These are phyloP conservation scores for Callaeas wilsoni DNA, from an alignment of 2,113 vertebrate genomes.

Conservation along the genomic window DNA sequence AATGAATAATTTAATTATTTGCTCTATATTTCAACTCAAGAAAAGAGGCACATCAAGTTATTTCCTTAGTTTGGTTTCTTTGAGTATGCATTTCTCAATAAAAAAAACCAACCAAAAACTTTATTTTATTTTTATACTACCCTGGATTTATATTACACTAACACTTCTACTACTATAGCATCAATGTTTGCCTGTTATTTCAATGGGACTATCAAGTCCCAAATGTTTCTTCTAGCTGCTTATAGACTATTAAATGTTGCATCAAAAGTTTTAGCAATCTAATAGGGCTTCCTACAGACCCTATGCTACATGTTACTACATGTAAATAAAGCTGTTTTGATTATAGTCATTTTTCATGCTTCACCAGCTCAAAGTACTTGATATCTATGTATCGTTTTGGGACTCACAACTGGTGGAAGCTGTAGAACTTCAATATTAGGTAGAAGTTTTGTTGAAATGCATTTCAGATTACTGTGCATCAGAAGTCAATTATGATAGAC, in stretches of 20 bases:
- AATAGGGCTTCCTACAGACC: neutral
- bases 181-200: neutral
- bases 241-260: neutral
- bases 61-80: neutral
- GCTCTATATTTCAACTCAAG: neutral
- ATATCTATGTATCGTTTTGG: neutral
- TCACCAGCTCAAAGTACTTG: neutral
- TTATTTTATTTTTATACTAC: neutral
- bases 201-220: neutral
- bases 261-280: neutral
- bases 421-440: neutral
- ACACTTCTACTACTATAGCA: neutral
- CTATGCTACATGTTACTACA: neutral
- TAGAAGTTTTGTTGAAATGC: neutral
- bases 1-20: constrained; percentile 20
- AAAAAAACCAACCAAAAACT: rapidly evolving
- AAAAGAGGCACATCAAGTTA: neutral
- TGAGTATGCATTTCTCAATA: neutral
- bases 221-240: neutral
- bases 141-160: neutral
- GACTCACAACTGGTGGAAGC: neutral
- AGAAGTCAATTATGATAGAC: neutral
- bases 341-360: neutral
- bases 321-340: neutral
- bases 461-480: neutral